Conservation (phyloP, 2,113 vertebrate species). For the Pithys albifrons region DNA sequence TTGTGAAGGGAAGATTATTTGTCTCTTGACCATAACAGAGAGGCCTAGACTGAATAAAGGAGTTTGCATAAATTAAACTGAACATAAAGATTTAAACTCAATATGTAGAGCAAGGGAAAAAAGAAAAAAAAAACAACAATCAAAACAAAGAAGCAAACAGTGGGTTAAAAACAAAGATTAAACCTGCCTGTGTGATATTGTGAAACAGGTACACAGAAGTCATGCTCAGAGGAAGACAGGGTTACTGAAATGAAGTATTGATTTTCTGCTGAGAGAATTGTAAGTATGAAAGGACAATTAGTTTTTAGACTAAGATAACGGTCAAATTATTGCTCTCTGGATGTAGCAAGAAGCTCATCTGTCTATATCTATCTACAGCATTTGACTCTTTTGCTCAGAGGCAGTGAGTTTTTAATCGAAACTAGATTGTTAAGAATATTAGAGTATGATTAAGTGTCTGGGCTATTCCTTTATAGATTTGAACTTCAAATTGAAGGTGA, state of each 20-base stretch:
- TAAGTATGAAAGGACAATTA: constrained; percentile 44
- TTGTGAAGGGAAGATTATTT: not conserved
- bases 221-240: not conserved
- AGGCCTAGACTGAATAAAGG: not conserved
- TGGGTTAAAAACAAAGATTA: not conserved
- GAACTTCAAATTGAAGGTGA: constrained; percentile 17
- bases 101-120: not conserved
- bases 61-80: not conserved
- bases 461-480: not conserved
- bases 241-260: constrained; percentile 25
- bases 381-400: constrained; percentile 14
- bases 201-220: not conserved
- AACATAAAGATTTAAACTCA: not conserved
- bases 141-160: not conserved
- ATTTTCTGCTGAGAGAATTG: constrained; percentile 32
- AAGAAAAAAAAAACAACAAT: not conserved
- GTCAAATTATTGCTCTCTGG: constrained; percentile 14
- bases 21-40: not conserved
- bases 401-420: not conserved
- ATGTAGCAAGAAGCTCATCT: not conserved
- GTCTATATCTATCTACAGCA: not conserved
- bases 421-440: not conserved
- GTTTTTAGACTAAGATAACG: not conserved
- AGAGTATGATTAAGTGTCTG: not conserved
- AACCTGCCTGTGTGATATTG: not conserved